Evolutionary conservation across 2,113 vertebrate species (phyloP), one percentile per base, ranked within the genome.

Genomic region (Eira barbara): DNA sequence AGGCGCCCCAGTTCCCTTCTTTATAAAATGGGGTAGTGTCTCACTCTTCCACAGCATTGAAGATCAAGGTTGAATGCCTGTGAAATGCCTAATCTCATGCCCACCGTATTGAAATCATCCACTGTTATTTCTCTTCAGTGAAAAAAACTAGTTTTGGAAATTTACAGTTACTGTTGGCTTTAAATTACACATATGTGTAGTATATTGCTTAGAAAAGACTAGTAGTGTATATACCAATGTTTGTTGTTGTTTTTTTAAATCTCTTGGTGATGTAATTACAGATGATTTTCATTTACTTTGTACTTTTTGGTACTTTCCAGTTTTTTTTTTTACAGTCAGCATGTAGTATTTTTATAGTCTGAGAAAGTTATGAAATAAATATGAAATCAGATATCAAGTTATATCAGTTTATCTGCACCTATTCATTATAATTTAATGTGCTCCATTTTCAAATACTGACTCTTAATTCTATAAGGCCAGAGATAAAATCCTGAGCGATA

Each of bases 251-350:
- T 74, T 74, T 74, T 88, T 91, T 80, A 93, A 27, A 69, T 57
- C 11, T 89, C 31, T 84, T 92, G 39, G 42, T 93, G 69, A 82
- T 81, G 5, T 63, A 69, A 89, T 47, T 57, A 90, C 12, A 52
- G 63, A 27, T 83, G 36, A 86, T 76, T 95, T 83, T 80, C n/a
- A 78, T 95, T 94, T 93, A 86, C 84, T 93, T 91, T 88, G 42
- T 96, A 78, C 36, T 82, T 82, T 81, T 57, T 27, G 21, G 39
- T 79, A 94, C 21, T 81, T 61, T 49, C 27, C 0, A 74, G 17
- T 80, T 65, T 78, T 52, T 52, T 52, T 45, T 52, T 31, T 9
- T 55, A 78, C 23, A 88, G 25, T 61, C 45, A 95, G 63, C 57
- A 78, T n/a, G 13, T 45, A 80, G 39, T 91, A 63, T 49, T 90